Base-by-base conservation (phyloP, 2,888 invertebrate species). In the Schizotus pectinicornis region DNA sequence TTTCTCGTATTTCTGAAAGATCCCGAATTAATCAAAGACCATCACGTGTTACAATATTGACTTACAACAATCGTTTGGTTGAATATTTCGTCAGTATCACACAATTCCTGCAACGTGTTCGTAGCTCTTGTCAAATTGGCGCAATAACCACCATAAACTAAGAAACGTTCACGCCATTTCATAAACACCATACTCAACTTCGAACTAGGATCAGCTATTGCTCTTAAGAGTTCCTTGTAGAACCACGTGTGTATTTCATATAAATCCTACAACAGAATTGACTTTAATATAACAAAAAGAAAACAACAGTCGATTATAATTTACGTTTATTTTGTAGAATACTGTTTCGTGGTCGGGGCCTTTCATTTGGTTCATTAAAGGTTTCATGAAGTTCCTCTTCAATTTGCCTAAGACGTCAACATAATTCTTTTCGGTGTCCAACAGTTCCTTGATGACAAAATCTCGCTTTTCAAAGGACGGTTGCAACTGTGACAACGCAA, bases 371-470 rank as follows among this genome's bases (percentile, higher is more conserved):
- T 84, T 82, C 7, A 50, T 50, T 64, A 98, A 81, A 1, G 93
- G 93, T 69, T 86, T 83, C 80, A 92, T 86, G 75, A 94, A 95
- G 77, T 90, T 87, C 67, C 86, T 85, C 67, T 90, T 86, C 46
- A 95, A 84, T 81, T 94, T 95, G 73, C 87, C 87, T 49, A 99
- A 83, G 7, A 97, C 98, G 74, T 95, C 94, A 45, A 97, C 90
- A 77, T 98, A 99, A 80, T 98, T 98, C 72, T 90, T 90, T 80
- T 99, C 99, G 0, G 99, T 99, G 78, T 98, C 98, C 35, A 98
- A 87, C 52, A 99, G 83, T 79, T 99, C 99, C 64, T 91, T 87
- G 73, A 94, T 92, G 42, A 94, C 93, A 77, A 94, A 95, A 79
- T 98, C 97, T 58, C 97, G 84, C 79, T 96, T 97, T 79, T 95